A percentile compares a stretch with the other conserved stretches of the same genome.
phyloP scores from a whole-genome alignment of 2,888 invertebrate species.

The Polietes domitor region DNA sequence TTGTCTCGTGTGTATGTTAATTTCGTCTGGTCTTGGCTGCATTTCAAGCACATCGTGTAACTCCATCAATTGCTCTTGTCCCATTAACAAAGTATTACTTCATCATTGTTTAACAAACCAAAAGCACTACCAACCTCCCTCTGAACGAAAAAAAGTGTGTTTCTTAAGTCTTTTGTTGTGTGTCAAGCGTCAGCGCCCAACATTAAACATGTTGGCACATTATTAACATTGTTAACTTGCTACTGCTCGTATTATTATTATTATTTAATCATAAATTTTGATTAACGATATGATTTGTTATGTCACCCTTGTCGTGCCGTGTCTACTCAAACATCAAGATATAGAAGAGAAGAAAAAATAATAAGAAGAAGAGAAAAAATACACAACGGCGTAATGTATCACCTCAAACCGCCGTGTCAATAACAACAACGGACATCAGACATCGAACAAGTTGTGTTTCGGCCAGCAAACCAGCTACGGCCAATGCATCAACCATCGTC shows the following conservation, averaged over 20 bases:
- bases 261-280: slow-evolving; percentile 32
- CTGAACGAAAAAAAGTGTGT: neutral
- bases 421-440: too few relatives aligned
- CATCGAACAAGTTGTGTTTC: slow-evolving; percentile 13
- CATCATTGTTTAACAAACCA: neutral
- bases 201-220: slow-evolving; percentile 15
- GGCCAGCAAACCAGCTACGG: neutral
- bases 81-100: neutral
- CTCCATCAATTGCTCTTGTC: neutral
- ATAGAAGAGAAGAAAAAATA: too few relatives aligned
- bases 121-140: neutral
- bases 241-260: slow-evolving; percentile 20
- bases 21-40: neutral
- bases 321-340: neutral
- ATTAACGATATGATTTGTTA: slow-evolving; percentile 31
- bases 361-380: too few relatives aligned
- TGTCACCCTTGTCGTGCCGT: neutral
- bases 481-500: neutral
- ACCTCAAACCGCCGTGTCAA: too few relatives aligned
- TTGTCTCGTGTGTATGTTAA: neutral
- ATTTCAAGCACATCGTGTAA: neutral
- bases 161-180: slow-evolving; percentile 39
- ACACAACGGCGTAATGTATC: slow-evolving; percentile 39
- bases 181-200: slow-evolving; percentile 2
- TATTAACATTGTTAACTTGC: neutral